Evolutionary conservation across 2,797 vertebrate genomes (phyloP).

Genomic region (Rhincodon typus): DNA sequence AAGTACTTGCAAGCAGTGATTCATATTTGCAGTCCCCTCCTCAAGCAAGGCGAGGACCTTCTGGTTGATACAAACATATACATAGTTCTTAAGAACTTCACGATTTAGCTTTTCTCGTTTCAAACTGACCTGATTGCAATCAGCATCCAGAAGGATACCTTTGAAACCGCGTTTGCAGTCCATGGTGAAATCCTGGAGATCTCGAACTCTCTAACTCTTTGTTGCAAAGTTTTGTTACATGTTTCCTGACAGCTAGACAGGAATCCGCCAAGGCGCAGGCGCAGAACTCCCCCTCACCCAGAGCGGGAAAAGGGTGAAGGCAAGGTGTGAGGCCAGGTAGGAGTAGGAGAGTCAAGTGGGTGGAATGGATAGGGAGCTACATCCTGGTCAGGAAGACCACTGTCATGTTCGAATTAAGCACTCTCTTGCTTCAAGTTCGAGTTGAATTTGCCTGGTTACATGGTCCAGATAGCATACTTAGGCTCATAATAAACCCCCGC

Average conservation of each 20-base stretch:
- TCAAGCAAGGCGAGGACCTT: neutral
- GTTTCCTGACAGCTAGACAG: neutral
- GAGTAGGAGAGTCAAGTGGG: neutral
- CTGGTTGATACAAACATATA: neutral
- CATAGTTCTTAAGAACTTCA: neutral
- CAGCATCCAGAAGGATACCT: neutral
- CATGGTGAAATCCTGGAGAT: neutral
- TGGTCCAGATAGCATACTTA: too few relatives aligned
- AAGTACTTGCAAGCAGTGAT: neutral
- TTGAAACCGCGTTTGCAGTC: neutral
- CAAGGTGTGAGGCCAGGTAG: neutral
- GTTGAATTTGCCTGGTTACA: neutral
- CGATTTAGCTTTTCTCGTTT: neutral
- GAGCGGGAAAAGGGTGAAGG: neutral
- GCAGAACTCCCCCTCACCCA: neutral
- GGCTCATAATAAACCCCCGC: too few relatives aligned
- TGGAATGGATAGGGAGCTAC: neutral
- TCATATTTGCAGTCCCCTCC: neutral
- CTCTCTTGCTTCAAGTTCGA: neutral
- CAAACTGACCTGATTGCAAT: constrained; percentile 15
- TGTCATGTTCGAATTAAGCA: too few relatives aligned
- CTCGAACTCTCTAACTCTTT: neutral
- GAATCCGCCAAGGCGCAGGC: neutral
- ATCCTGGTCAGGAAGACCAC: too few relatives aligned
- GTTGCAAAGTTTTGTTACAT: constrained; percentile 24